Conservation (phyloP, 1,140 invertebrate genomes). For the Drosophila quadrilineata region DNA sequence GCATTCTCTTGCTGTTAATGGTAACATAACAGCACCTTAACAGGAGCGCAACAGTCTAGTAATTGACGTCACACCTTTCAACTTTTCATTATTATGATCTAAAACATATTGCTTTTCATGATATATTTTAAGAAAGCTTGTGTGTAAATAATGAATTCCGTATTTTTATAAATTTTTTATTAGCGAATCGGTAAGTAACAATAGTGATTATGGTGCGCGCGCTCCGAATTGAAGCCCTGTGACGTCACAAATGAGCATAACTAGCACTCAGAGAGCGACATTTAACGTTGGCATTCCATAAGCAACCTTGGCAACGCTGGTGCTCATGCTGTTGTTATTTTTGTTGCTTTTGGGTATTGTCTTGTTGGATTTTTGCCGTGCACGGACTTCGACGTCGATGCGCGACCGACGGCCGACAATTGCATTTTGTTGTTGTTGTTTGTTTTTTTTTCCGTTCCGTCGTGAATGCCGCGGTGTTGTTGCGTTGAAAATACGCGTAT, state of each 20-base stretch:
- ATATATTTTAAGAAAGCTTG: no score
- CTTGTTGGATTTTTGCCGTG: conserved; percentile 47
- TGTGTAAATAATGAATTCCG: no score
- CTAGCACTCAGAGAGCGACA: conserved; percentile 13
- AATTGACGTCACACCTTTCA: conserved; percentile 2
- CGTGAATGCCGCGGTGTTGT: conserved; percentile 38
- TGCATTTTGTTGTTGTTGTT: conserved; percentile 48
- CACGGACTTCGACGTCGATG: conserved; percentile 41
- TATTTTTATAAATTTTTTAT: no score
- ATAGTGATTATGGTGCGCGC: not conserved
- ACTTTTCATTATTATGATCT: no score
- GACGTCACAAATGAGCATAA: conserved; percentile 21
- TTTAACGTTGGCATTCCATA: not conserved
- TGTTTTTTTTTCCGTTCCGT: no score
- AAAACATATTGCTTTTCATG: no score
- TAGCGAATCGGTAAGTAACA: no score
- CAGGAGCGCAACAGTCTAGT: conserved; percentile 14
- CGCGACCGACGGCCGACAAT: conserved; percentile 40
- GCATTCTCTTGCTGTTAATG: no score
- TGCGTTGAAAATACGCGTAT: conserved; percentile 47
- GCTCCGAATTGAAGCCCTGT: not conserved
- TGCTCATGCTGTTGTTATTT: conserved; percentile 25
- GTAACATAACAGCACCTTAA: not conserved
- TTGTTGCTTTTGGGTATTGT: conserved; percentile 26
- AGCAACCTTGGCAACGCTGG: not conserved